Evolutionary conservation across 2,888 invertebrate species (phyloP).

Genomic region (Teinopalpus imperialis): DNA sequence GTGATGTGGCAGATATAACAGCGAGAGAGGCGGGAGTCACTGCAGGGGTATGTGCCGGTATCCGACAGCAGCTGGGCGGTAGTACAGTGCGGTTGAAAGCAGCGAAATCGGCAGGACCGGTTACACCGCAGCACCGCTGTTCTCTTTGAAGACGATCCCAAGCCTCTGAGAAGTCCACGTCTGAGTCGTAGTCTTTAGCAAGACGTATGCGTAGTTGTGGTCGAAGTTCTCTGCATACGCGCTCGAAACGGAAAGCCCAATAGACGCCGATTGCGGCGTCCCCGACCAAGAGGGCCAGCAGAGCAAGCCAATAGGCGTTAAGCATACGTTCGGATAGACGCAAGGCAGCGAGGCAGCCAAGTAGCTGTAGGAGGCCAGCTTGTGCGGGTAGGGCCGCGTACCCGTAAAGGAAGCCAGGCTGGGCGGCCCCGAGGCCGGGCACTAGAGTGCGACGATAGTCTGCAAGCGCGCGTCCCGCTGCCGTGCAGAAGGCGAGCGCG

Average conservation of each 20-base stretch:
- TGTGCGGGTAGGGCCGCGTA: constrained; percentile 91
- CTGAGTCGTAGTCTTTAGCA: constrained; percentile 87
- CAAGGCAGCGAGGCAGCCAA: constrained; percentile 91
- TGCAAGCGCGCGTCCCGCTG: constrained; percentile 86
- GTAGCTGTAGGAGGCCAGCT: constrained; percentile 85
- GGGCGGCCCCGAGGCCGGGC: constrained; percentile 88
- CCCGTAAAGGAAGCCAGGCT: constrained; percentile 92
- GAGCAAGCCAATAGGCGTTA: constrained; percentile 91
- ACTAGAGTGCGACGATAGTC: constrained; percentile 88
- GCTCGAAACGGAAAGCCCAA: constrained; percentile 91
- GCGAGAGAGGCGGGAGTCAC: constrained; percentile 77
- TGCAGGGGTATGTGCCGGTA: constrained; percentile 63
- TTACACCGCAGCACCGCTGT: constrained; percentile 90
- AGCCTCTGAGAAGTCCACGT: constrained; percentile 86
- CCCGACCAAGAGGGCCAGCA: constrained; percentile 90
- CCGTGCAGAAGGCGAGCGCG: constrained; percentile 90
- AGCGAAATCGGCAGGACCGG: constrained; percentile 81
- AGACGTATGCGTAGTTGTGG: constrained; percentile 84
- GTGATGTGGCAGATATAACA: constrained; percentile 57
- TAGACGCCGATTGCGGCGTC: constrained; percentile 92
- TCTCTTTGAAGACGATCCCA: constrained; percentile 90
- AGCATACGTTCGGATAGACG: constrained; percentile 90
- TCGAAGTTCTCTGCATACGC: constrained; percentile 87
- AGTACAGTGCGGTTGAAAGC: constrained; percentile 65
- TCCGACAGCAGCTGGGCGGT: constrained; percentile 72